Evolutionary conservation across 2,888 invertebrate genomes (phyloP).

Genomic region (Aproaerema taeniolella): DNA sequence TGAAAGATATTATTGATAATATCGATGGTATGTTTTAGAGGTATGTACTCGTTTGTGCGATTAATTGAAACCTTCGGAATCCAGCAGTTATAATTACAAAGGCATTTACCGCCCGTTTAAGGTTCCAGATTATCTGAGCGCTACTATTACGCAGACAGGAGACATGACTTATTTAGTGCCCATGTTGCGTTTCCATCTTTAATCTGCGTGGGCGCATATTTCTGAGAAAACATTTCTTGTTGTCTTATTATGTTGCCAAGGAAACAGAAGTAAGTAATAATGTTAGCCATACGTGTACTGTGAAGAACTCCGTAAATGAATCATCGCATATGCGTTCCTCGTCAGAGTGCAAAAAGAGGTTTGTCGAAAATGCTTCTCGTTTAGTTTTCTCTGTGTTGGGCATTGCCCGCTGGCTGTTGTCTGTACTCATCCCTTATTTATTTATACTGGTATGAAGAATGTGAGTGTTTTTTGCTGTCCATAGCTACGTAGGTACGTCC

Average conservation of each 20-base stretch:
- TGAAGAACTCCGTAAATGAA: slow-evolving; percentile 72
- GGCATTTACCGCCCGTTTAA: slow-evolving; percentile 39
- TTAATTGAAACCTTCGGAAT: slow-evolving; percentile 33
- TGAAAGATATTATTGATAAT: slow-evolving; percentile 13
- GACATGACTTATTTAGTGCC: slow-evolving; percentile 72
- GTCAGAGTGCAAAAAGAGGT: slow-evolving; percentile 68
- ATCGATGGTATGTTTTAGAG: slow-evolving; percentile 15
- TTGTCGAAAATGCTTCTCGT: slow-evolving; percentile 71
- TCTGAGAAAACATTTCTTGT: slow-evolving; percentile 73
- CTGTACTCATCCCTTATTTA: slow-evolving; percentile 74
- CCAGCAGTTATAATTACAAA: slow-evolving; percentile 20
- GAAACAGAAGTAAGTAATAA: slow-evolving; percentile 74
- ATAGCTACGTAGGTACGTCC: slow-evolving; percentile 59
- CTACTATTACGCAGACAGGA: slow-evolving; percentile 56
- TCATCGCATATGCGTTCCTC: slow-evolving; percentile 74
- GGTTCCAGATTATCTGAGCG: slow-evolving; percentile 46
- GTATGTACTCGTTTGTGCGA: slow-evolving; percentile 24
- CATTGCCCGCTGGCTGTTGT: slow-evolving; percentile 40
- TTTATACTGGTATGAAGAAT: slow-evolving; percentile 73
- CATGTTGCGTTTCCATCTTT: slow-evolving; percentile 72
- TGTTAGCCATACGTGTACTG: slow-evolving; percentile 69
- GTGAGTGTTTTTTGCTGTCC: slow-evolving; percentile 51
- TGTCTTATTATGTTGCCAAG: slow-evolving; percentile 66
- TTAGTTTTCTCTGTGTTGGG: slow-evolving; percentile 48
- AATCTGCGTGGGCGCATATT: slow-evolving; percentile 74